Percentiles rank a stretch among this genome's conserved stretches.
These are phyloP conservation scores for Anseranas semipalmata DNA, from an alignment of 2,113 vertebrate species.

Conservation along the genomic window DNA sequence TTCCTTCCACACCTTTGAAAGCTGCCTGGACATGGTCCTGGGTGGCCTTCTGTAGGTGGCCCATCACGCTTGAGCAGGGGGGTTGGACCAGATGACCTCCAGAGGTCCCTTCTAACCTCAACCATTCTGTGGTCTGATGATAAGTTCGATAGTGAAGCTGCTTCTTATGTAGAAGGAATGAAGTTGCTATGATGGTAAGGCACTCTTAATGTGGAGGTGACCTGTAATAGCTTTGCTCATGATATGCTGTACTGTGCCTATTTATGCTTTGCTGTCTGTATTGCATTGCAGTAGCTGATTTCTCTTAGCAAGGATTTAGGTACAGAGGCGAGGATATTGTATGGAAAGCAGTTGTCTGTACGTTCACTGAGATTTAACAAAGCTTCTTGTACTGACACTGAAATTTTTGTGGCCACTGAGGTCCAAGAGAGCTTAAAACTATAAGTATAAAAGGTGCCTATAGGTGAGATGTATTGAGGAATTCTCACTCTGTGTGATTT, in stretches of 20 bases:
- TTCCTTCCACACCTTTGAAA: neutral
- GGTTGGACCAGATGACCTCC: neutral
- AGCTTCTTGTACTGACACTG: neutral
- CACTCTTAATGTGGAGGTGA: neutral
- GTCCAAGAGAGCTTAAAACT: neutral
- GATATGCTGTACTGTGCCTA: neutral
- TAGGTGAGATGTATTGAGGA: neutral
- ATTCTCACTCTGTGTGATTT: neutral
- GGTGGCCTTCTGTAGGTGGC: neutral
- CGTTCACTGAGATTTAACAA: neutral
- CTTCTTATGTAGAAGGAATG: neutral
- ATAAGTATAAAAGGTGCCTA: neutral
- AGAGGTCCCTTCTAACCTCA: neutral
- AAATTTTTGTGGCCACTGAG: neutral
- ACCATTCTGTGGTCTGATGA: neutral
- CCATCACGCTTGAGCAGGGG: neutral
- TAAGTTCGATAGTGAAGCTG: neutral
- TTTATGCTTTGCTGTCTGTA: neutral
- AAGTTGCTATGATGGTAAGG: neutral
- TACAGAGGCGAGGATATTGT: accelerated
- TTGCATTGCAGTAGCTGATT: neutral
- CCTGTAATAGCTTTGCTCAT: neutral
- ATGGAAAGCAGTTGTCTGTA: neutral
- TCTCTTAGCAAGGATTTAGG: neutral
- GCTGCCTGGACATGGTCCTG: neutral